phyloP scores from a whole-genome alignment of 2,797 vertebrate species.

The Aphelocoma californica region DNA sequence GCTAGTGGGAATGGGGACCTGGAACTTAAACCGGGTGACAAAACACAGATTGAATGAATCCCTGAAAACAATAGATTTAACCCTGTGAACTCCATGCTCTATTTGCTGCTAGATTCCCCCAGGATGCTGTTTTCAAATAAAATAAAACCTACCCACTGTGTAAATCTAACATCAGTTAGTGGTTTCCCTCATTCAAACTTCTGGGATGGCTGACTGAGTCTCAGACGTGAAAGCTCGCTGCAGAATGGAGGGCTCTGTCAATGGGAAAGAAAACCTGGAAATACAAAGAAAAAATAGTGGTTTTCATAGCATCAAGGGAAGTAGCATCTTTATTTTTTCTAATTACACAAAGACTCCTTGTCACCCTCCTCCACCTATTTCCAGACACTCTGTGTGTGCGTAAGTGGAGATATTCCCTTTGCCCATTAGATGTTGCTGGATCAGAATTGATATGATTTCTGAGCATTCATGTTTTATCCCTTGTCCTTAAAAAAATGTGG shows the following conservation, averaged over 20 bases:
- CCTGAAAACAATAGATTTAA: constrained; percentile 52
- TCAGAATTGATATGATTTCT: background rate
- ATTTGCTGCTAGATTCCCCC: background rate
- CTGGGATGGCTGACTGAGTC: background rate
- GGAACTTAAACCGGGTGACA: background rate
- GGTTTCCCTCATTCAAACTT: background rate
- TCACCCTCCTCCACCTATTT: background rate
- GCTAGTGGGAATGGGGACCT: background rate
- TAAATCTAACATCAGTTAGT: constrained; percentile 45
- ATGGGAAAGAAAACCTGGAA: background rate
- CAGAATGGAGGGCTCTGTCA: background rate
- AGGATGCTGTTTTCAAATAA: constrained; percentile 40
- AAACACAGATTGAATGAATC: constrained; percentile 44
- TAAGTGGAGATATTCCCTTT: background rate
- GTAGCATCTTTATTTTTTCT: background rate
- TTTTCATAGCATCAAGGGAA: background rate
- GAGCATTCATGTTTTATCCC: background rate
- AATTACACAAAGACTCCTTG: background rate
- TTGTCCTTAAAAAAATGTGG: background rate
- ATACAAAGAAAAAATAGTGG: background rate
- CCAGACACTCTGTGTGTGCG: background rate
- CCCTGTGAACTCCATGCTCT: background rate
- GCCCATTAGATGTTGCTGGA: background rate
- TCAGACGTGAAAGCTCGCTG: background rate
- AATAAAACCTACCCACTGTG: constrained; percentile 47